A percentile compares a stretch with the other conserved stretches of the same genome.
These are phyloP conservation scores for Maccullochella peelii DNA, from an alignment of 2,113 vertebrate genomes.

Conservation along the genomic window DNA sequence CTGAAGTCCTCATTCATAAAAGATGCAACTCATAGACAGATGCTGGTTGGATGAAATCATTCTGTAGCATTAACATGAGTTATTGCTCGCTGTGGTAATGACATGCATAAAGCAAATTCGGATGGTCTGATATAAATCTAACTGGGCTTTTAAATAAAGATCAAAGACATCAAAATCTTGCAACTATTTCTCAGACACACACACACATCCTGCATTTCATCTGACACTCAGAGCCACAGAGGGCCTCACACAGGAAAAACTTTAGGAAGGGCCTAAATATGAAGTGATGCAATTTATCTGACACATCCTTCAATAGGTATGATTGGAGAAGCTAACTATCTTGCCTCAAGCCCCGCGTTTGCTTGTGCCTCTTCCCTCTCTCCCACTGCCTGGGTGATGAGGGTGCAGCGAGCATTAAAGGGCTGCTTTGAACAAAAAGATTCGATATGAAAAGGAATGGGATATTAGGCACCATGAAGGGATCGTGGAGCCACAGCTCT, in stretches of 20 bases:
- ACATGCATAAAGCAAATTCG: constrained; percentile 45
- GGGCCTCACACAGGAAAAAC: constrained; percentile 37
- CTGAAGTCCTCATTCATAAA: constrained; percentile 3
- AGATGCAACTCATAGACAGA: constrained; percentile 9
- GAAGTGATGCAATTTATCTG: constrained; percentile 76
- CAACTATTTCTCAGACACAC: constrained; percentile 1
- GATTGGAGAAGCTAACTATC: constrained; percentile 57
- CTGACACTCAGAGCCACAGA: constrained; percentile 7
- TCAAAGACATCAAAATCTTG: constrained; percentile 60
- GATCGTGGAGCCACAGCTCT: constrained; percentile 45
- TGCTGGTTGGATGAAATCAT: not conserved
- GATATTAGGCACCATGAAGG: constrained; percentile 75
- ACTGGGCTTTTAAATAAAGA: constrained; percentile 64
- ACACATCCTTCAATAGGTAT: constrained; percentile 71
- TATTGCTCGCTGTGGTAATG: constrained; percentile 51
- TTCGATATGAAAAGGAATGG: constrained; percentile 81
- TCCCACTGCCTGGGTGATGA: constrained; percentile 55
- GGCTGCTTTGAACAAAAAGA: constrained; percentile 80
- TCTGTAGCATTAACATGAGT: constrained; percentile 36
- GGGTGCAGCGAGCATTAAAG: constrained; percentile 73
- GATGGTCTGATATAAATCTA: constrained; percentile 44
- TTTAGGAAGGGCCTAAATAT: constrained; percentile 58
- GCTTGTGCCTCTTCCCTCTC: constrained; percentile 30
- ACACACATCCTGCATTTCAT: constrained; percentile 15
- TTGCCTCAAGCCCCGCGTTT: constrained; percentile 43